Conservation (phyloP, 1,140 invertebrate genomes). For the Psix sp. region DNA sequence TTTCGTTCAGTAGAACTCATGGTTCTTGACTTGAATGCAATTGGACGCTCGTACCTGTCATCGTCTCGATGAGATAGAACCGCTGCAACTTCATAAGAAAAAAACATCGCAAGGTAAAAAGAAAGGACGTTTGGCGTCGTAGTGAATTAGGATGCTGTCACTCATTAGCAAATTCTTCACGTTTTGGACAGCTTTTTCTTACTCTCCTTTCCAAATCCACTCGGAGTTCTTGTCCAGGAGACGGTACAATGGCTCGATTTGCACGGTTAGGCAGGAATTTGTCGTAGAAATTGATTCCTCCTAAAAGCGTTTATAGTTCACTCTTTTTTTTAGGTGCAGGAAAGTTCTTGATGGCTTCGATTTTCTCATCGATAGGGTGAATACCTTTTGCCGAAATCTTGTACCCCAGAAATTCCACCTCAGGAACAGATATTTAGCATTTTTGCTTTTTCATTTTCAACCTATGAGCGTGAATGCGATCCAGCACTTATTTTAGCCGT, state of each 20-base stretch:
- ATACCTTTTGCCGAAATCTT: constrained; percentile 5
- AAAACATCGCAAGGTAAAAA: constrained; percentile 18
- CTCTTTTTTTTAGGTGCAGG: constrained; percentile 66
- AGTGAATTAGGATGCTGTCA: constrained; percentile 6
- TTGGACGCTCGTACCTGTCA: constrained; percentile 38
- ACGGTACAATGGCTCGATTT: constrained; percentile 49
- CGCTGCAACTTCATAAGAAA: constrained; percentile 3
- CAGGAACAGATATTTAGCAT: constrained; percentile 2
- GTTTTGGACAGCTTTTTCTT: constrained; percentile 73
- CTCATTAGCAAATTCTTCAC: constrained; percentile 72
- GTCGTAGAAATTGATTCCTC: constrained; percentile 68
- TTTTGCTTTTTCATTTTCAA: constrained; percentile 20
- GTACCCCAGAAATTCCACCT: constrained; percentile 11
- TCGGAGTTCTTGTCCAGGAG: constrained; percentile 41
- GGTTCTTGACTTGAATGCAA: constrained; percentile 73
- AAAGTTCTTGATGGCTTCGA: constrained; percentile 67
- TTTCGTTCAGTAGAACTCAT: constrained; percentile 68
- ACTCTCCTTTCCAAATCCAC: constrained; percentile 55
- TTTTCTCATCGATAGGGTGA: constrained; percentile 12
- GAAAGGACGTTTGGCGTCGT: constrained; percentile 7
- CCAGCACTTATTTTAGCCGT: constrained; percentile 16
- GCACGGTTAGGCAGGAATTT: constrained; percentile 66
- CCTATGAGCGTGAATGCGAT: constrained; percentile 7
- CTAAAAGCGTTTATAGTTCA: constrained; percentile 59
- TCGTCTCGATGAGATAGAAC: constrained; percentile 14